Conservation (phyloP, 1,140 invertebrate genomes). For the Cydia splendana region DNA sequence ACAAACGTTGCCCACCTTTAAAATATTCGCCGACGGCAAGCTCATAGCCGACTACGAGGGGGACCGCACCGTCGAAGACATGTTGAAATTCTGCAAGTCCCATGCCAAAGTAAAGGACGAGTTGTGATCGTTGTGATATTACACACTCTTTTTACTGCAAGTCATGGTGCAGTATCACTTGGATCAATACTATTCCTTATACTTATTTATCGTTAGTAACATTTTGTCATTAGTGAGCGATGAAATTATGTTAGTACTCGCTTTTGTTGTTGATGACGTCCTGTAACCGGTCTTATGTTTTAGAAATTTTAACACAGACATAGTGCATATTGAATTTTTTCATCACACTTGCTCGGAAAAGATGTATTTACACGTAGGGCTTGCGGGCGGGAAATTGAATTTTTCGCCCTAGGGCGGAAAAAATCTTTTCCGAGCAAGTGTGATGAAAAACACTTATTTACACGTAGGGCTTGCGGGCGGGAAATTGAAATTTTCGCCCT, state of each 20-base stretch:
- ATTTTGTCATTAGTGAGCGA: neutral
- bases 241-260: neutral
- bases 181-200: slow-evolving; percentile 10
- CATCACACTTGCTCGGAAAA: too few relatives aligned
- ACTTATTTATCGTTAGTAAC: slow-evolving; percentile 6
- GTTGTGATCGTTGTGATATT: slow-evolving; percentile 53
- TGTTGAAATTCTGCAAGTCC: slow-evolving; percentile 54
- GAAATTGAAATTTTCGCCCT: too few relatives aligned
- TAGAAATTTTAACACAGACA: neutral
- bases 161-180: neutral
- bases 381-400: too few relatives aligned
- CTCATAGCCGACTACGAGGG: slow-evolving; percentile 84
- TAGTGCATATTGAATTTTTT: neutral
- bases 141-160: neutral
- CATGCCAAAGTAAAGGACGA: slow-evolving; percentile 61
- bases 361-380: too few relatives aligned
- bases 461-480: too few relatives aligned
- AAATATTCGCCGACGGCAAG: slow-evolving; percentile 90
- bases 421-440: too few relatives aligned
- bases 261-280: neutral
- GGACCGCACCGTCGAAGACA: slow-evolving; percentile 78
- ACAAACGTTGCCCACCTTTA: slow-evolving; percentile 91
- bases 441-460: too few relatives aligned
- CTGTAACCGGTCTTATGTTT: neutral
- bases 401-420: too few relatives aligned